phyloP scores from a whole-genome alignment of 1,140 invertebrate genomes.

The Chionoecetes opilio region DNA sequence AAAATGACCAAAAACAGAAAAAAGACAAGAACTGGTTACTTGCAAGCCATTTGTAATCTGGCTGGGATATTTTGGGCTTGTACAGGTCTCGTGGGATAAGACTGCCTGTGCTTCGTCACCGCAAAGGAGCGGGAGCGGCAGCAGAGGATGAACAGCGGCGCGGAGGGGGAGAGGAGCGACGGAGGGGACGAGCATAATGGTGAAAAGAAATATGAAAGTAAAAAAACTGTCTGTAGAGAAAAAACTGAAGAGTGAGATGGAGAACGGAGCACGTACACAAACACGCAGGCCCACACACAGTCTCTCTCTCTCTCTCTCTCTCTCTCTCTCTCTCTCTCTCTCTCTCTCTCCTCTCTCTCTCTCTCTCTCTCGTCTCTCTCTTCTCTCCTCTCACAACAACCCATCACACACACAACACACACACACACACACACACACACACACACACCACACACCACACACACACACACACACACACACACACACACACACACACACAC shows the following conservation, averaged over 20 bases:
- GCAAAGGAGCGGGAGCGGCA: background rate
- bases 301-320: no score
- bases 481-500: no score
- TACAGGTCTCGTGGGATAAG: background rate
- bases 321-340: no score
- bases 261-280: no score
- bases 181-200: background rate
- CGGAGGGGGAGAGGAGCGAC: background rate
- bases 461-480: no score
- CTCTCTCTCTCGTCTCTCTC: no score
- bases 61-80: background rate
- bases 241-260: background rate
- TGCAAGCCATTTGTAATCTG: background rate
- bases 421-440: no score
- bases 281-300: background rate
- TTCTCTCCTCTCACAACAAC: no score
- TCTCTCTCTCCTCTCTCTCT: no score
- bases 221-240: background rate
- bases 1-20: background rate
- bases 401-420: no score
- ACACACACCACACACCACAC: no score
- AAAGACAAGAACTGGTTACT: background rate
- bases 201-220: background rate
- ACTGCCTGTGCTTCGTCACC: background rate
- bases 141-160: background rate